Base-by-base conservation (phyloP, 2,113 vertebrate genomes). In the Orycteropus afer region DNA sequence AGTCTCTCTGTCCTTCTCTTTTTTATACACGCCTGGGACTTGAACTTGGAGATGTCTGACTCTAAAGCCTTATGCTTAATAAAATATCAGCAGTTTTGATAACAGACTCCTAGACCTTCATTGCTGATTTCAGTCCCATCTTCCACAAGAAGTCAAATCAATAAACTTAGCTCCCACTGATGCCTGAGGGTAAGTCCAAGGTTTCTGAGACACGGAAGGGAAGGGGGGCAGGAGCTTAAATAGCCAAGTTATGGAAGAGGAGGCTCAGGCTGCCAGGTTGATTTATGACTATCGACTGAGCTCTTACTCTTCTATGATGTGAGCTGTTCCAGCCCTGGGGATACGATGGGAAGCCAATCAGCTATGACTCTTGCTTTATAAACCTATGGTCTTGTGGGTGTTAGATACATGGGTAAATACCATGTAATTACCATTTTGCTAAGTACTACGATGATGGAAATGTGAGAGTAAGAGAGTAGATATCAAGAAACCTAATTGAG, bases 31-130 rank as follows among this genome's bases (percentile, higher is more conserved):
- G 13, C 29, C 32, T 78, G 65, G 34, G 25, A 79, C 20, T 93
- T 45, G 61, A 18, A 93, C 18, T 93, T 86, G 69, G 34, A 45
- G 34, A 82, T 82, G 12, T 61, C 29, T 51, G 73, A 79, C 9
- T 89, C 76, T 84, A 86, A 93, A 29, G 47, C 22, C 23, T 71
- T 63, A 49, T 12, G 20, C 69, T 81, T 89, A 73, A 42, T 8
- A 15, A 95, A 90, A 83, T 23, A 93, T 27, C 40, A 87, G 45
- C 34, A 85, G 37, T 84, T 89, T 87, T 94, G 76, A 63, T 86
- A 89, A 92, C 40, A 84, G 77, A 76, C 76, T 18, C 32, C 88
- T 65, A 7, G 40, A 55, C 82, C 18, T 10, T 81, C 90, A 91
- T 88, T 89, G 23, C 65, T 89, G 29, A 59, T 73, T 91, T 83